Percentiles rank a stretch among this genome's conserved stretches.
Conservation (phyloP, 2,797 vertebrate genomes). For the Anomalospiza imberbis region DNA sequence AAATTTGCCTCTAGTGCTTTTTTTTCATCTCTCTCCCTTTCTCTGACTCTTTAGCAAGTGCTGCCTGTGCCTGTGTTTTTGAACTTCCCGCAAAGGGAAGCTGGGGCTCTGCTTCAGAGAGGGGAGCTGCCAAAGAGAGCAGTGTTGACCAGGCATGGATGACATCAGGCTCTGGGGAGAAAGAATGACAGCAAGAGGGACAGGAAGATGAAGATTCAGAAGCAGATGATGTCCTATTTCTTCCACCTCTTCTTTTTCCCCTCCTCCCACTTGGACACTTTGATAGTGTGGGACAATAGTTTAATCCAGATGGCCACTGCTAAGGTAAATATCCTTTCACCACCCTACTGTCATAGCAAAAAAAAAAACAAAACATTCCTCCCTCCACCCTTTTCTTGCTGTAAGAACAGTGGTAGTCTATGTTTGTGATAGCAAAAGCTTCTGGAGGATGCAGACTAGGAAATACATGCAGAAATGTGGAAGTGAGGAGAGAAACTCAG, state of each 20-base stretch:
- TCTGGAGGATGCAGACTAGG: neutral
- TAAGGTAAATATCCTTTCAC: neutral
- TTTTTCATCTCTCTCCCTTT: neutral
- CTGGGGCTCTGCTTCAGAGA: neutral
- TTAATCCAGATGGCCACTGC: neutral
- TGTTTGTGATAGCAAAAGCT: neutral
- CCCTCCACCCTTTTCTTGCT: neutral
- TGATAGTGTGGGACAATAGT: rapidly evolving
- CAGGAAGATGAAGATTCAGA: neutral
- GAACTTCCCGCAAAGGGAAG: neutral
- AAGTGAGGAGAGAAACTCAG: neutral
- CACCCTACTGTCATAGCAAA: neutral
- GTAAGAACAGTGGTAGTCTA: neutral
- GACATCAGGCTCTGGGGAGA: neutral
- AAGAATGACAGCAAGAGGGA: neutral
- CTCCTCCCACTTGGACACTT: neutral
- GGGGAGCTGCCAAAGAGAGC: neutral
- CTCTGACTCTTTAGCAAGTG: neutral
- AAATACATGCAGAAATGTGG: neutral
- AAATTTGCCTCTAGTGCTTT: neutral
- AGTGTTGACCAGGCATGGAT: neutral
- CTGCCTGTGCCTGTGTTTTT: neutral
- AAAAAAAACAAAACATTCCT: neutral
- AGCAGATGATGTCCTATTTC: neutral
- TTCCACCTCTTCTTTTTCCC: neutral